Evolutionary conservation across 2,113 vertebrate genomes (phyloP).

Genomic region (Procavia capensis): DNA sequence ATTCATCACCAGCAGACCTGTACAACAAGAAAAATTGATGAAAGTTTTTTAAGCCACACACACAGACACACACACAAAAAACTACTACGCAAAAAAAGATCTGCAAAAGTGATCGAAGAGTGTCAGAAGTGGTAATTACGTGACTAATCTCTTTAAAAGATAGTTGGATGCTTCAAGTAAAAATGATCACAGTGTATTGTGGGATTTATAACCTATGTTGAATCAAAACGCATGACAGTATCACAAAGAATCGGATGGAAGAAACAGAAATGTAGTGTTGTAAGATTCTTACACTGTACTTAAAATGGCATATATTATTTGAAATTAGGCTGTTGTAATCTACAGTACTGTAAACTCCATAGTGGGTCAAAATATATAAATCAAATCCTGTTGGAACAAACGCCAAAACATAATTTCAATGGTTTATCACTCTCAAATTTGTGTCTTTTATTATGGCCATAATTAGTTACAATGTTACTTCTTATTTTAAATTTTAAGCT

Average conservation of each 20-base stretch:
- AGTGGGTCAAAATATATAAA: not conserved
- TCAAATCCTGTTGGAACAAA: slow-evolving; percentile 16
- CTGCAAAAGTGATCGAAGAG: not conserved
- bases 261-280: not conserved
- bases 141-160: not conserved
- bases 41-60: not conserved
- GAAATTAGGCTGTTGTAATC: not conserved
- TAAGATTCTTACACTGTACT: not conserved
- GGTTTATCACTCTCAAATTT: slow-evolving; percentile 53
- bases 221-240: slow-evolving; percentile 11
- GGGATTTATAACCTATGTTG: not conserved
- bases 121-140: not conserved
- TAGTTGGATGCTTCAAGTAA: not conserved
- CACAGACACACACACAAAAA: no score
- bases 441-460: slow-evolving; percentile 52
- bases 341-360: not conserved
- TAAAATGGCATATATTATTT: not conserved
- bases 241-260: slow-evolving; percentile 14
- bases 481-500: slow-evolving; percentile 67
- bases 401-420: slow-evolving; percentile 13
- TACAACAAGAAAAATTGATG: not conserved
- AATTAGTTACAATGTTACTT: slow-evolving; percentile 50
- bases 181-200: not conserved
- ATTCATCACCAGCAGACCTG: not conserved
- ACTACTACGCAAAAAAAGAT: not conserved